Conservation (phyloP, 2,888 invertebrate species). For the Sipha maydis region DNA sequence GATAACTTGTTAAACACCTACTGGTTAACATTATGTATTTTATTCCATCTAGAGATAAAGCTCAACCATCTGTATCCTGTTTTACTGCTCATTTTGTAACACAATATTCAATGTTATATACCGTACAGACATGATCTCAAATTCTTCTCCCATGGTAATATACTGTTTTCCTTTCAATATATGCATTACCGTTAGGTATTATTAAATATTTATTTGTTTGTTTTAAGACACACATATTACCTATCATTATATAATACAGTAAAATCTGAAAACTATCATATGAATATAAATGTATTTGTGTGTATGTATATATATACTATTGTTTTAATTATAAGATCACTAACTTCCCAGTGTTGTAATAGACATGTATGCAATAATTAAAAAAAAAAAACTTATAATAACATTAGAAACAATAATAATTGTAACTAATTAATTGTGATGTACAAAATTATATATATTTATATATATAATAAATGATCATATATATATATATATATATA, state of each 20-base stretch:
- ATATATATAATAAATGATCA: neutral
- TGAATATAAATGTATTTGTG: neutral
- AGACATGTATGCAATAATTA: conserved; percentile 41
- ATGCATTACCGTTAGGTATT: conserved; percentile 44
- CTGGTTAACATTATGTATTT: conserved; percentile 17
- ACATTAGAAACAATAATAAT: neutral
- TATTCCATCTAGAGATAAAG: conserved; percentile 26
- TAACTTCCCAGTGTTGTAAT: conserved; percentile 30
- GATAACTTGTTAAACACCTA: conserved; percentile 24
- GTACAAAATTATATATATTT: neutral
- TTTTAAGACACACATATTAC: conserved; percentile 1
- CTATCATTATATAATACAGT: conserved; percentile 30
- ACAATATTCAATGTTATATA: conserved; percentile 14
- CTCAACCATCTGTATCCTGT: conserved; percentile 20
- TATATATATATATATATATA: conserved; percentile 15
- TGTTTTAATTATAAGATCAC: neutral
- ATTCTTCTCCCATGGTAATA: conserved; percentile 24
- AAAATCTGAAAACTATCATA: conserved; percentile 23
- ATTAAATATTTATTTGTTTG: conserved; percentile 46
- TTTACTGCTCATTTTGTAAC: conserved; percentile 34
- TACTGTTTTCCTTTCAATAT: conserved; percentile 24
- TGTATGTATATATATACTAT: conserved; percentile 21
- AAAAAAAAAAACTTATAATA: conserved; percentile 13
- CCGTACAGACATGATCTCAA: conserved; percentile 56
- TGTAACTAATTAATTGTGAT: conserved; percentile 27